Percentiles rank a stretch among this genome's conserved stretches.
phyloP scores from a whole-genome alignment of 35 echinoderm and acorn worm genomes.

The Diadema setosum region DNA sequence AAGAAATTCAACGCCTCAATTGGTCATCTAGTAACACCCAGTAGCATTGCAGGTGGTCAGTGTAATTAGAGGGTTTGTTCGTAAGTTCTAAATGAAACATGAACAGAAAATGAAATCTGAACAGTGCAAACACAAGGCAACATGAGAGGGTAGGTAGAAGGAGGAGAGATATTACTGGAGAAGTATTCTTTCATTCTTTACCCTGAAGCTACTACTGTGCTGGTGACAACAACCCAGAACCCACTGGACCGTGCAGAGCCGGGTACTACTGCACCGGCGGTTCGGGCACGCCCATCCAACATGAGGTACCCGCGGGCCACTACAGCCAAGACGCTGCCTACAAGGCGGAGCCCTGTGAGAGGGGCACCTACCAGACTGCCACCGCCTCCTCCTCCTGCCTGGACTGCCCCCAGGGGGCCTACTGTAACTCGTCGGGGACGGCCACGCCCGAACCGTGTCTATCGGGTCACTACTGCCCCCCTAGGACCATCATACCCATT shows the following conservation, averaged over 20 bases:
- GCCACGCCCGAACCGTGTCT: conserved; percentile 47
- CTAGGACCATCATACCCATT: conserved; percentile 64
- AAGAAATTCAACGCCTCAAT: too few relatives aligned
- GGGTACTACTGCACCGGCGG: conserved; percentile 98
- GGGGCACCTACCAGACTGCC: conserved; percentile 86
- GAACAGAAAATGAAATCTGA: too few relatives aligned
- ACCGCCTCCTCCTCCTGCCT: conserved; percentile 62
- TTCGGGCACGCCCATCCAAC: conserved; percentile 73
- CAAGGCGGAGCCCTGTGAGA: conserved; percentile 91
- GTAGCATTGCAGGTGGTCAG: too few relatives aligned
- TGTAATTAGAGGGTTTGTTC: too few relatives aligned
- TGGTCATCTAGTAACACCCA: too few relatives aligned
- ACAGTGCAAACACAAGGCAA: too few relatives aligned
- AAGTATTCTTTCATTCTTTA: too few relatives aligned
- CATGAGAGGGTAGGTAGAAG: too few relatives aligned
- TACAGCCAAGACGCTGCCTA: conserved; percentile 71
- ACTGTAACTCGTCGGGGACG: conserved; percentile 83
- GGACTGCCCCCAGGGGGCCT: conserved; percentile 78
- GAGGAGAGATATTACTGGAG: too few relatives aligned
- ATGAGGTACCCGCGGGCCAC: conserved; percentile 61
- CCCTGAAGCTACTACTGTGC: conserved; percentile 93
- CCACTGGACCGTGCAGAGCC: conserved; percentile 82
- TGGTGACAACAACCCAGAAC: conserved; percentile 97
- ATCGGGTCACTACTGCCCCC: conserved; percentile 67
- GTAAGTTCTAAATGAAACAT: too few relatives aligned